Conservation (phyloP, 1,140 invertebrate species). For the Amphibalanus amphitrite region DNA sequence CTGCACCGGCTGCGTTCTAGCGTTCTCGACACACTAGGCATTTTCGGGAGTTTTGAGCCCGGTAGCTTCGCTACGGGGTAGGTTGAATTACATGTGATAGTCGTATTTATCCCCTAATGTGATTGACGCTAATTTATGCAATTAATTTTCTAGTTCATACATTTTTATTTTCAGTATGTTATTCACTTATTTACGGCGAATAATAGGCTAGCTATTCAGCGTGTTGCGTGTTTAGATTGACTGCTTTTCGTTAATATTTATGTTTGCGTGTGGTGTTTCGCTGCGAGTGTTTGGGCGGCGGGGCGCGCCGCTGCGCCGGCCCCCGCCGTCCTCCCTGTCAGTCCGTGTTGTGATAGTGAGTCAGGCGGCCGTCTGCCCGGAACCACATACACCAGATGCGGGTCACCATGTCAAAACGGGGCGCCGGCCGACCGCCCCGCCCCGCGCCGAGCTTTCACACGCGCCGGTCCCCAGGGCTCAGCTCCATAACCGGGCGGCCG, state of each 20-base stretch:
- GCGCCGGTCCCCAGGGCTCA: background rate
- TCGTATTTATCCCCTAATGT: background rate
- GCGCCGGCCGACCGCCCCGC: too few species aligned
- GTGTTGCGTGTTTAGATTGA: background rate
- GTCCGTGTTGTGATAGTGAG: background rate
- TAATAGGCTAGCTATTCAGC: background rate
- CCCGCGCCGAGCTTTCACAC: background rate
- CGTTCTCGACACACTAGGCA: background rate
- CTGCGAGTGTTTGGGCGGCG: background rate
- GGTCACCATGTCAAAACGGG: background rate
- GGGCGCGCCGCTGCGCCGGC: too few species aligned
- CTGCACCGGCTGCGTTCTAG: background rate
- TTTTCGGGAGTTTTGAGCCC: background rate
- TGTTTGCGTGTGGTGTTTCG: background rate
- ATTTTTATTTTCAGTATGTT: background rate
- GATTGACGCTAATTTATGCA: background rate
- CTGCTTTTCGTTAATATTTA: background rate
- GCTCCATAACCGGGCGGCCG: background rate
- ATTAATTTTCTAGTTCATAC: slow-evolving; percentile 2
- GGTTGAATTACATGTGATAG: background rate
- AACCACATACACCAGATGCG: background rate
- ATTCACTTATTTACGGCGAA: background rate
- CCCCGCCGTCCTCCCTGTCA: background rate
- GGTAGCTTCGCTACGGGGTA: background rate
- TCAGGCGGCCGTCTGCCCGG: too few species aligned